Conservation (phyloP, 2,888 invertebrate genomes). For the Automeris io region DNA sequence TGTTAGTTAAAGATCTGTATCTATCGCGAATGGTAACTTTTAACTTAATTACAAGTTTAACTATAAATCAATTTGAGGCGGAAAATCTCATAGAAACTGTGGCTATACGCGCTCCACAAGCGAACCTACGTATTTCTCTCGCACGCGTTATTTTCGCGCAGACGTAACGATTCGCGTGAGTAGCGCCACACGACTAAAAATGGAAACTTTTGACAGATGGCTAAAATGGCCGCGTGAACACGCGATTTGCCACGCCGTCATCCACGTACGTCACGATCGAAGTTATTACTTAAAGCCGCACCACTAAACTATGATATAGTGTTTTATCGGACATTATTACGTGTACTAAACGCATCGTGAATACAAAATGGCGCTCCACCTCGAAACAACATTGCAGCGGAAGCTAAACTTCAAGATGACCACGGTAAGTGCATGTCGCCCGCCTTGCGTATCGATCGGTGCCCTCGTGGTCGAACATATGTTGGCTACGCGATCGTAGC, state of each 20-base stretch:
- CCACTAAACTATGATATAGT: constrained; percentile 60
- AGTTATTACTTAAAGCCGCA: constrained; percentile 55
- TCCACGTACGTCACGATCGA: constrained; percentile 57
- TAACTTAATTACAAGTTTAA: constrained; percentile 66
- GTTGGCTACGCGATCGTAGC: constrained; percentile 56
- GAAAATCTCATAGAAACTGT: constrained; percentile 41
- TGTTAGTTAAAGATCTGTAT: background rate
- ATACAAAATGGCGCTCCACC: constrained; percentile 62
- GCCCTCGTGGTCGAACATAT: constrained; percentile 69
- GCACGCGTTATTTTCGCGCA: constrained; percentile 56
- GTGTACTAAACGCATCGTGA: constrained; percentile 33
- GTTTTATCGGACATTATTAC: constrained; percentile 37
- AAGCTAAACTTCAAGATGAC: constrained; percentile 75
- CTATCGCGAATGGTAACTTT: constrained; percentile 34
- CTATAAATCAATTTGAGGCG: constrained; percentile 61
- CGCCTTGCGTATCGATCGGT: constrained; percentile 61
- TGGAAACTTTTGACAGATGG: constrained; percentile 60
- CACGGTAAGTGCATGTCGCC: constrained; percentile 71
- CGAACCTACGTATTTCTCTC: constrained; percentile 24
- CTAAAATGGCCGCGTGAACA: constrained; percentile 73
- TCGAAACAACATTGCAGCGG: constrained; percentile 72
- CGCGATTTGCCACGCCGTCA: constrained; percentile 65
- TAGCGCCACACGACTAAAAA: constrained; percentile 54
- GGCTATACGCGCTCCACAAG: constrained; percentile 21
- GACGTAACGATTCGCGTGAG: constrained; percentile 53